phyloP scores from a whole-genome alignment of 2,113 vertebrate species.

The Cromileptes altivelis region DNA sequence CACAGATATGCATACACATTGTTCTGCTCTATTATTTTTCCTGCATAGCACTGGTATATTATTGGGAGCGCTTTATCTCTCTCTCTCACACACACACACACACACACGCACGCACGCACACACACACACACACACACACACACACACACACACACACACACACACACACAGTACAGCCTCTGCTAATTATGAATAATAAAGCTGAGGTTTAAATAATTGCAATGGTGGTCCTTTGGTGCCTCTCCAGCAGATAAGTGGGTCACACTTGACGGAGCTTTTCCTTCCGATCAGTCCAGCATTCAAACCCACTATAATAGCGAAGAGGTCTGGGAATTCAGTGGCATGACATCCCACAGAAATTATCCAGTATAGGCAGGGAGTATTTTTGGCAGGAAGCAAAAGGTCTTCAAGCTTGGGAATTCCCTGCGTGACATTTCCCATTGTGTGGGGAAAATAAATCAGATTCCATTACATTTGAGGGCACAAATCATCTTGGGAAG shows the following conservation, averaged over 20 bases:
- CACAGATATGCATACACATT: constrained; percentile 29
- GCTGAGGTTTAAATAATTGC: constrained; percentile 82
- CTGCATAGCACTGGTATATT: constrained; percentile 39
- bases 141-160: constrained; percentile 10
- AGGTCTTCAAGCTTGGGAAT: constrained; percentile 55
- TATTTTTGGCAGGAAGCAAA: constrained; percentile 61
- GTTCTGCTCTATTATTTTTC: constrained; percentile 52
- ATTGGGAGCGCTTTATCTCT: constrained; percentile 41
- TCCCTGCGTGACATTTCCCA: constrained; percentile 50
- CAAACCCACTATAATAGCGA: constrained; percentile 60
- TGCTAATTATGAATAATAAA: constrained; percentile 86
- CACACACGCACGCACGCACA: constrained; percentile 4
- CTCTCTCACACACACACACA: constrained; percentile 3
- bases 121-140: constrained; percentile 16
- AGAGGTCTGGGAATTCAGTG: constrained; percentile 54
- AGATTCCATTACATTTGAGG: constrained; percentile 57
- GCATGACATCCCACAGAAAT: constrained; percentile 56
- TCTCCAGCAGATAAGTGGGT: constrained; percentile 83
- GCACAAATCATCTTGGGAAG: constrained; percentile 33
- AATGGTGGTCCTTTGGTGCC: constrained; percentile 76
- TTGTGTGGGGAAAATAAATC: constrained; percentile 55
- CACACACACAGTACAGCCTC: constrained; percentile 44
- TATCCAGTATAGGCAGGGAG: constrained; percentile 48
- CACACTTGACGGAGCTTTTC: constrained; percentile 79
- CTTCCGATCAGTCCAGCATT: constrained; percentile 67